Evolutionary conservation across 2,888 invertebrate species (phyloP).

Genomic region (Orthosia cruda): DNA sequence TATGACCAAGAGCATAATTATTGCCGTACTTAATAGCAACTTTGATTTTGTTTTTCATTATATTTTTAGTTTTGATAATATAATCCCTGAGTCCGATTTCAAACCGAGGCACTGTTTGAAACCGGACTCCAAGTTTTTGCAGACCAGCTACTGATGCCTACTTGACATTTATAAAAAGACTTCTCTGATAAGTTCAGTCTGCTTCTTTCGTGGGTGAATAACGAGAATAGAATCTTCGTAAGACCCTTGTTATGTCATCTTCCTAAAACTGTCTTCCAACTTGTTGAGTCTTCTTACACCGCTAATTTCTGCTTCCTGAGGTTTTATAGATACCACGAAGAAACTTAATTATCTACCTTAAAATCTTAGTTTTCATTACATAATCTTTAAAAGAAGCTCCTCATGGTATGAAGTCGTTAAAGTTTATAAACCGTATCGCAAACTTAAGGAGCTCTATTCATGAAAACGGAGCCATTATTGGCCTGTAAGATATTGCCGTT

Average conservation of each 20-base stretch:
- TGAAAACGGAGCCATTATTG: constrained; percentile 28
- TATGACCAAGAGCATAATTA: too few species aligned
- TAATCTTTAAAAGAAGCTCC: background rate
- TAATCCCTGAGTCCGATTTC: too few species aligned
- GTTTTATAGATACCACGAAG: background rate
- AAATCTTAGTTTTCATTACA: constrained; percentile 6
- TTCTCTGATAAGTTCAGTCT: background rate
- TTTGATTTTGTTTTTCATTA: background rate
- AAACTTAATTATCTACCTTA: constrained; percentile 9
- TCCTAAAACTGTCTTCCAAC: background rate
- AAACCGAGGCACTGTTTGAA: background rate
- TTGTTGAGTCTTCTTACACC: background rate
- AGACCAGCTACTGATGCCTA: too few species aligned
- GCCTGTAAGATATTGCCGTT: constrained; percentile 30
- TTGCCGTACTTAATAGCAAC: too few species aligned
- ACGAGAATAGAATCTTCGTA: background rate
- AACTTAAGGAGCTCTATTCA: constrained; percentile 39
- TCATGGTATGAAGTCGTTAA: constrained; percentile 18
- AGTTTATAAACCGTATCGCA: constrained; percentile 43
- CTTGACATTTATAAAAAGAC: background rate
- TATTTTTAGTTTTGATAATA: background rate
- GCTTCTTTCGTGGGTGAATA: background rate
- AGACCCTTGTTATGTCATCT: background rate
- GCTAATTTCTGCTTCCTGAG: background rate
- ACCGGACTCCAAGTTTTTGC: too few species aligned